These are phyloP conservation scores for Tachina fera DNA, from an alignment of 2,888 invertebrate species.

Conservation along the genomic window DNA sequence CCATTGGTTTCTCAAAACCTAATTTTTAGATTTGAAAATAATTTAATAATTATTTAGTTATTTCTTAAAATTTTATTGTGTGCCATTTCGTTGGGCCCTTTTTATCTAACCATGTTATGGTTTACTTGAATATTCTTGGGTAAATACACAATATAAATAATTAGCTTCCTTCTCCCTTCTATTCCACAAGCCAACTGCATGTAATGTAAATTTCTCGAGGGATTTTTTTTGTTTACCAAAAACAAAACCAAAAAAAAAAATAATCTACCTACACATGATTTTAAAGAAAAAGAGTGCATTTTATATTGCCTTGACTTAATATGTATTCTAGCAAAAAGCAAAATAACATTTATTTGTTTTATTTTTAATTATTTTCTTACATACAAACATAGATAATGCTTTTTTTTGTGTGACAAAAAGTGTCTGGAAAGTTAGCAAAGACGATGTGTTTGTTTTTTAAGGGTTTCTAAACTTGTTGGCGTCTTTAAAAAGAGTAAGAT, in stretches of 20 bases:
- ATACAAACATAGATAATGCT: background rate
- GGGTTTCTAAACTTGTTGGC: conserved; percentile 44
- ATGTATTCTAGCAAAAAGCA: background rate
- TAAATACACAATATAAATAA: too few species aligned
- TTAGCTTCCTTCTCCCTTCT: too few species aligned
- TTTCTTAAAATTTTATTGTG: too few species aligned
- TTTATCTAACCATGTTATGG: too few species aligned
- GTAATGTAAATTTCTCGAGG: background rate
- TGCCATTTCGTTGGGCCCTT: too few species aligned
- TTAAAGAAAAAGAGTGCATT: background rate
- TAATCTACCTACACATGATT: background rate
- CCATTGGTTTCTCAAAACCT: too few species aligned
- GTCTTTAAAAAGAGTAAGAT: background rate
- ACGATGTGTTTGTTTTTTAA: conserved; percentile 16
- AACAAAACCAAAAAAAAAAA: background rate
- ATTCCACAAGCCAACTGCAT: background rate
- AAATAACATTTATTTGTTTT: conserved; percentile 38
- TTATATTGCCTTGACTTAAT: conserved; percentile 33
- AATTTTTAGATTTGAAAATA: too few species aligned
- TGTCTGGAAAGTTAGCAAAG: conserved; percentile 63
- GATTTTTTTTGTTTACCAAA: background rate
- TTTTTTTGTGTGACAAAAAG: conserved; percentile 29
- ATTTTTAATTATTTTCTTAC: conserved; percentile 38
- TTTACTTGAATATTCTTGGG: too few species aligned
- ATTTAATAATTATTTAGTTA: too few species aligned